Percentiles rank a stretch among this genome's conserved stretches.
These are phyloP conservation scores for Gymnobelideus leadbeateri DNA, from an alignment of 2,113 vertebrate genomes.

Conservation along the genomic window DNA sequence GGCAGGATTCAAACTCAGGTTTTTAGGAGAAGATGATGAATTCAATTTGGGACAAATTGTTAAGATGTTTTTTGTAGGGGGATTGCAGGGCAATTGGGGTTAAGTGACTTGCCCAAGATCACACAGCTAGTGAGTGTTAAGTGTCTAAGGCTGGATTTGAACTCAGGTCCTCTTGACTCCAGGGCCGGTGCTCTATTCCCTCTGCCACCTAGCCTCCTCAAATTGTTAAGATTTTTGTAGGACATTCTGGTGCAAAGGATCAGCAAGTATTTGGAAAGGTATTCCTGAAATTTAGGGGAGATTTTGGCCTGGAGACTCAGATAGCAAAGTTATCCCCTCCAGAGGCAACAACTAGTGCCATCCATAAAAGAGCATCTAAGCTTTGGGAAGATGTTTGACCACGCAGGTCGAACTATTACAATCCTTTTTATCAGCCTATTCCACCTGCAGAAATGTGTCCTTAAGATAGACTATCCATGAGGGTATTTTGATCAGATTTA, in stretches of 20 bases:
- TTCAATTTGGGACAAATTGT: background rate
- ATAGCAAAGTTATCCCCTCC: background rate
- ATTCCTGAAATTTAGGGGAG: background rate
- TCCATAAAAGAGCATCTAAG: constrained; percentile 1
- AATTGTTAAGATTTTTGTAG: background rate
- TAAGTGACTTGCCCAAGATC: background rate
- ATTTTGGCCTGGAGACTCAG: background rate
- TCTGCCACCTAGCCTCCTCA: no score
- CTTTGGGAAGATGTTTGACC: background rate
- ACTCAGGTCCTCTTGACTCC: no score
- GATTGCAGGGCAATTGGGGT: background rate
- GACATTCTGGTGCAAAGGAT: background rate
- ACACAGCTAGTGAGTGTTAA: background rate
- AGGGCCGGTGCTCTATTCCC: no score
- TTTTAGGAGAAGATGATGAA: background rate
- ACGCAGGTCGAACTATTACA: background rate
- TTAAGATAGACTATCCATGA: background rate
- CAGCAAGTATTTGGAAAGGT: background rate
- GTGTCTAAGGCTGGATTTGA: background rate
- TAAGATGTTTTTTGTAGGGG: background rate
- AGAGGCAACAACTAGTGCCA: background rate
- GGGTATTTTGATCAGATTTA: background rate
- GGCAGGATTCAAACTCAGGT: background rate
- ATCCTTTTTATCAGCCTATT: background rate
- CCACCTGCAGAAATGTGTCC: background rate